These are phyloP conservation scores for Podiceps cristatus DNA, from an alignment of 2,113 vertebrate species.

Conservation along the genomic window DNA sequence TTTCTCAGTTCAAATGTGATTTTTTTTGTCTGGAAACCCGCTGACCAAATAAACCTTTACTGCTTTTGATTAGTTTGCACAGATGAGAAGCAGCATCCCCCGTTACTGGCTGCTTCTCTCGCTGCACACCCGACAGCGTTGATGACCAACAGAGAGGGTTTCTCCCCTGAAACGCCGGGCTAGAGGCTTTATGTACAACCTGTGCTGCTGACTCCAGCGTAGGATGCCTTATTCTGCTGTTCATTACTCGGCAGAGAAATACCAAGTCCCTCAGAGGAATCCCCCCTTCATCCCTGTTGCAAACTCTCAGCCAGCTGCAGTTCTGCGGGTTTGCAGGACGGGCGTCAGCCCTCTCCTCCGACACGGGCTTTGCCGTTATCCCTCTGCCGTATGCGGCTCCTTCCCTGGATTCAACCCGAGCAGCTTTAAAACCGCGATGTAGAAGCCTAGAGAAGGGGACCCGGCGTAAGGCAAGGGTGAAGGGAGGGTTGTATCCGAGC, in stretches of 20 bases:
- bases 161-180: accelerated
- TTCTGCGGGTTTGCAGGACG: accelerated
- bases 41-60: not conserved
- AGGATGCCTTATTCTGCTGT: not conserved
- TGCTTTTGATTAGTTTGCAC: not conserved
- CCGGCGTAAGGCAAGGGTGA: accelerated
- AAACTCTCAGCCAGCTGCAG: not conserved
- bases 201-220: accelerated
- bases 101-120: not conserved
- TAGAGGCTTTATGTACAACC: not conserved
- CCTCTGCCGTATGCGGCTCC: not conserved
- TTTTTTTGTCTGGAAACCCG: not conserved
- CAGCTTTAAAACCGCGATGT: not conserved
- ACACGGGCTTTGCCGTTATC: not conserved
- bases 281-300: not conserved
- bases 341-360: not conserved
- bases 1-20: not conserved
- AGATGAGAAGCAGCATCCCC: not conserved
- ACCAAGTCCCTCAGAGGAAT: not conserved
- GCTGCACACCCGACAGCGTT: not conserved
- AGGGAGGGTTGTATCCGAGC: accelerated
- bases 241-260: accelerated
- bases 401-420: not conserved
- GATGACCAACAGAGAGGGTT: not conserved
- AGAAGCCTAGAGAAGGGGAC: not conserved